phyloP scores from a whole-genome alignment of 2,113 vertebrate species.

The Hypanus sabinus region DNA sequence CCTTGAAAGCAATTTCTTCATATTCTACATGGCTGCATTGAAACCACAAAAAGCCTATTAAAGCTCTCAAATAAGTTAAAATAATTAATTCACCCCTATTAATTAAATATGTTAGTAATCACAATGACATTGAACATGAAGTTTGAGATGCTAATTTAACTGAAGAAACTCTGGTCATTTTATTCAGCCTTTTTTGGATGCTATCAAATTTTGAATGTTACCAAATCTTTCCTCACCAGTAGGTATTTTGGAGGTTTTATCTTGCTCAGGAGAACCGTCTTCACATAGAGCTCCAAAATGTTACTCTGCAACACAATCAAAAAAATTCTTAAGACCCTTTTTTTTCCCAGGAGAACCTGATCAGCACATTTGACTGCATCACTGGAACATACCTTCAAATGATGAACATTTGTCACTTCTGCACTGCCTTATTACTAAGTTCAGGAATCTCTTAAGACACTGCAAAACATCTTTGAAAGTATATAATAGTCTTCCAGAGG shows the following conservation, averaged over 20 bases:
- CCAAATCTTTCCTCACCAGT: slow-evolving; percentile 60
- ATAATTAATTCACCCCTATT: background rate
- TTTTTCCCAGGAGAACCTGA: background rate
- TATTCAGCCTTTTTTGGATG: background rate
- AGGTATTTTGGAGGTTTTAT: slow-evolving; percentile 77
- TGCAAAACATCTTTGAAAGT: background rate
- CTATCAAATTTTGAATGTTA: background rate
- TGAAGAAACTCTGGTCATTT: background rate
- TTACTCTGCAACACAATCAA: slow-evolving; percentile 55
- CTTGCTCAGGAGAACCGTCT: slow-evolving; percentile 91
- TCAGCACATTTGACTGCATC: background rate
- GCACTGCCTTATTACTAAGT: background rate
- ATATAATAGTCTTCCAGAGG: background rate
- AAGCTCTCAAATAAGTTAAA: no score
- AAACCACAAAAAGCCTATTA: background rate
- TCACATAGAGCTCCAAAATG: slow-evolving; percentile 85
- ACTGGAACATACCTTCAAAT: background rate
- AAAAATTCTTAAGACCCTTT: background rate
- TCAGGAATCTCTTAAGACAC: background rate
- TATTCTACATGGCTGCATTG: background rate
- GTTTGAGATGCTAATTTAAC: background rate
- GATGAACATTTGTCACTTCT: background rate
- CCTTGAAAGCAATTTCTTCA: background rate
- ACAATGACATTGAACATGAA: no score
- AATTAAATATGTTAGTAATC: background rate